Percentiles rank a stretch among this genome's conserved stretches.
Conservation (phyloP, 2,888 invertebrate genomes). For the Tethea ocularis region DNA sequence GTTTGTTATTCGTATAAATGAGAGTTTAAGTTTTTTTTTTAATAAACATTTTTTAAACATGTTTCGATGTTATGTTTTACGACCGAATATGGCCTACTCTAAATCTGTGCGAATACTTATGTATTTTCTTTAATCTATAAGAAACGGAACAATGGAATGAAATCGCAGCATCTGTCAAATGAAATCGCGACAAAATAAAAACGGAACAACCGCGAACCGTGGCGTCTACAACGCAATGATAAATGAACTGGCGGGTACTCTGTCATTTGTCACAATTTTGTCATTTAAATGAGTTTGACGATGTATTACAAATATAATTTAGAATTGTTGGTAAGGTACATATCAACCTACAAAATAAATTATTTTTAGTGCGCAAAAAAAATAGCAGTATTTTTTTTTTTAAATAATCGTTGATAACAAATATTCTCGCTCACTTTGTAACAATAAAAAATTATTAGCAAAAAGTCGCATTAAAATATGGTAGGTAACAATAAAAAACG, state of each 20-base stretch:
- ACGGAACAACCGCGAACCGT: constrained; percentile 24
- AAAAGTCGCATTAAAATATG: neutral
- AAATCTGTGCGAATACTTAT: constrained; percentile 15
- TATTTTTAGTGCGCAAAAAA: constrained; percentile 9
- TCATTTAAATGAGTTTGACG: constrained; percentile 23
- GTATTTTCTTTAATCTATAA: constrained; percentile 31
- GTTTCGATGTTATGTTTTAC: neutral
- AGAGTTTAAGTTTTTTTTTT: too few species aligned
- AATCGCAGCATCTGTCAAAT: constrained; percentile 58
- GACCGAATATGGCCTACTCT: constrained; percentile 8
- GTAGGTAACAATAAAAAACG: constrained; percentile 16
- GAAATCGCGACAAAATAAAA: constrained; percentile 54
- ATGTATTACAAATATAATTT: neutral
- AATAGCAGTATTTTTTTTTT: too few species aligned
- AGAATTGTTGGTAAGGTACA: neutral
- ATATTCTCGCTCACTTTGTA: too few species aligned
- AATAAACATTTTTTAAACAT: neutral
- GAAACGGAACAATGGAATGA: constrained; percentile 54
- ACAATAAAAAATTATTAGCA: too few species aligned
- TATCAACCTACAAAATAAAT: too few species aligned
- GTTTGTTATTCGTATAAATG: too few species aligned
- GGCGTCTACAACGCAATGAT: constrained; percentile 46
- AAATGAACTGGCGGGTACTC: constrained; percentile 49
- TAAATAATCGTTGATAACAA: too few species aligned
- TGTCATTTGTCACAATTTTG: constrained; percentile 56